A percentile compares a stretch with the other conserved stretches of the same genome.
Evolutionary conservation across 2,888 invertebrate species (phyloP).

Genomic region (Erynnis tages): DNA sequence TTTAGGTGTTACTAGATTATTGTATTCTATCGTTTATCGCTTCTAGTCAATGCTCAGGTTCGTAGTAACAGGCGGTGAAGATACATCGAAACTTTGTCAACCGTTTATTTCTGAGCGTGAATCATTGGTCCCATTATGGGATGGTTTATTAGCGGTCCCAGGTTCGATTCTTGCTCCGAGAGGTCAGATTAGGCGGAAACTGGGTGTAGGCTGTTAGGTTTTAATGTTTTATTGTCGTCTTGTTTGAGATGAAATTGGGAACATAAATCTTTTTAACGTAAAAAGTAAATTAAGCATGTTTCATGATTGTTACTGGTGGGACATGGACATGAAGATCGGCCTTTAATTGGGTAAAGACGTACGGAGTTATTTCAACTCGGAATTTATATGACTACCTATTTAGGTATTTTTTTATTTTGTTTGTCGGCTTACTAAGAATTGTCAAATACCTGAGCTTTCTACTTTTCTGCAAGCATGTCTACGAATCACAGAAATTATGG

Average conservation of each 20-base stretch:
- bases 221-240: constrained; percentile 20
- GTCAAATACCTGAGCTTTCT: no score
- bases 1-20: neutral
- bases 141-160: constrained; percentile 24
- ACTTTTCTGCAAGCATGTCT: no score
- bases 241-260: constrained; percentile 2
- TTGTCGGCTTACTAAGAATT: no score
- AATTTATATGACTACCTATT: no score
- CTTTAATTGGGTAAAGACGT: no score
- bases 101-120: constrained; percentile 39
- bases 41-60: no score
- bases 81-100: constrained; percentile 51
- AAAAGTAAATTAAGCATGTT: constrained; percentile 1
- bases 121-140: constrained; percentile 35
- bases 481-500: no score
- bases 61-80: constrained; percentile 13
- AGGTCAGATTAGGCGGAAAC: constrained; percentile 27
- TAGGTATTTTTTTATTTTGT: no score
- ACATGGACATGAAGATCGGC: no score
- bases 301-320: neutral
- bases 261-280: constrained; percentile 9
- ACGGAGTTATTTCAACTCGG: no score
- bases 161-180: constrained; percentile 18
- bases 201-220: constrained; percentile 5
- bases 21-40: constrained; percentile 24